These are phyloP conservation scores for Plodia interpunctella DNA, from an alignment of 1,140 invertebrate species.

Conservation along the genomic window DNA sequence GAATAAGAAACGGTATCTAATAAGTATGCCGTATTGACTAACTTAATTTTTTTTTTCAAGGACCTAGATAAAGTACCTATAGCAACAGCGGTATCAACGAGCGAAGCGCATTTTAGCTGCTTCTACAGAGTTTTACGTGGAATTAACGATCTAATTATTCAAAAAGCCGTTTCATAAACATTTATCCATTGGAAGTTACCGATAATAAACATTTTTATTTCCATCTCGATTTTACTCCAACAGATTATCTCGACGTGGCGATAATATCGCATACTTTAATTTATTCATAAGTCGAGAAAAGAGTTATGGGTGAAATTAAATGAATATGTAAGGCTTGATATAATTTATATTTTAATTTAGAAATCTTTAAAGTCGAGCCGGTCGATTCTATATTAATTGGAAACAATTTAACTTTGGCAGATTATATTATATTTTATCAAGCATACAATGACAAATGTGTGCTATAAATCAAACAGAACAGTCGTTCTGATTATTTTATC, in stretches of 20 bases:
- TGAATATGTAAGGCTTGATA: neutral
- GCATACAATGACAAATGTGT: neutral
- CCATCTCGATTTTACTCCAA: neutral
- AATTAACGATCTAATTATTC: too few species aligned
- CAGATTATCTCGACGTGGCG: neutral
- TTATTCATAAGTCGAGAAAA: constrained; percentile 6
- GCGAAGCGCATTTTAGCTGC: too few species aligned
- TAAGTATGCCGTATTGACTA: too few species aligned
- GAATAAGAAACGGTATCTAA: too few species aligned
- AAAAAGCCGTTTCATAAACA: too few species aligned
- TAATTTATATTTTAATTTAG: constrained; percentile 4
- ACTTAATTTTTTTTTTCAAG: too few species aligned
- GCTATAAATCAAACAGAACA: neutral
- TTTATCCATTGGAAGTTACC: too few species aligned
- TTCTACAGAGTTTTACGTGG: too few species aligned
- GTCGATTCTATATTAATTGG: neutral
- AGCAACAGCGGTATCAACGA: too few species aligned
- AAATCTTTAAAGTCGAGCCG: constrained; percentile 2
- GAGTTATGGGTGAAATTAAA: constrained; percentile 3
- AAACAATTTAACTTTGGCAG: neutral
- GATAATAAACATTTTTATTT: too few species aligned
- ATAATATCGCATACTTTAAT: constrained; percentile 6
- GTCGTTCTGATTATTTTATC: neutral
- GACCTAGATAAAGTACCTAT: too few species aligned
- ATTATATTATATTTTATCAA: neutral